Evolutionary conservation across 2,888 invertebrate genomes (phyloP), one percentile per base, ranked within the genome.

Genomic region (Himalopsyche tibetana): DNA sequence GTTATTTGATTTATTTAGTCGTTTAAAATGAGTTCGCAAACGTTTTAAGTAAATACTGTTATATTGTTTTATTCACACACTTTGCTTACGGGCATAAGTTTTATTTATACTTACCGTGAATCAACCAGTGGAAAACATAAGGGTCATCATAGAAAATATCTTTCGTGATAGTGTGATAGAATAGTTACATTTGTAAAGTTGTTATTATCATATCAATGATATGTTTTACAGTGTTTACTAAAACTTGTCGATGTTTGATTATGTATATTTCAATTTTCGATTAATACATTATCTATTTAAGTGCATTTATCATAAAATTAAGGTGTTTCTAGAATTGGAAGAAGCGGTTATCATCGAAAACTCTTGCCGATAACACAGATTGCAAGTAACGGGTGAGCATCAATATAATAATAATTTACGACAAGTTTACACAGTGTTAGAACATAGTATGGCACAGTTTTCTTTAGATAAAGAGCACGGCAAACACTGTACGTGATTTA

Each of bases 401-500:
- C 69, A 56, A 87, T 63, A 63, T 36, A 38, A 74, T 74, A 36
- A 74, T 87, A 87, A 87, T 86, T 87, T 88, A 88, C 87, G 86
- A 88, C 86, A 86, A 88, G 87, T 86, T 88, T 88, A 88, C 88
- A 87, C 88, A 86, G 85, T 87, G 84, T 86, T 86, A 88, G 82
- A 79, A 84, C 85, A 87, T 82, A 87, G 84, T 85, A 83, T 85
- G 28, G 81, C 80, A 83, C 86, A 88, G 88, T 88, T 88, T 87
- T 87, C 87, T 87, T n/a, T 83, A 88, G 86, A 88, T 87, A 88
- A 88, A 88, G 84, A 84, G 74, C 84, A 69, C 85, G 55, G 85
- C 51, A 87, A 87, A 87, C 84, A 88, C 55, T 45, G 82, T 82
- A 55, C 88, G 88, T 88, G 88, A 88, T 88, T 88, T 88, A 87